Evolutionary conservation across 2,797 vertebrate genomes (phyloP).

Genomic region (Falco peregrinus): DNA sequence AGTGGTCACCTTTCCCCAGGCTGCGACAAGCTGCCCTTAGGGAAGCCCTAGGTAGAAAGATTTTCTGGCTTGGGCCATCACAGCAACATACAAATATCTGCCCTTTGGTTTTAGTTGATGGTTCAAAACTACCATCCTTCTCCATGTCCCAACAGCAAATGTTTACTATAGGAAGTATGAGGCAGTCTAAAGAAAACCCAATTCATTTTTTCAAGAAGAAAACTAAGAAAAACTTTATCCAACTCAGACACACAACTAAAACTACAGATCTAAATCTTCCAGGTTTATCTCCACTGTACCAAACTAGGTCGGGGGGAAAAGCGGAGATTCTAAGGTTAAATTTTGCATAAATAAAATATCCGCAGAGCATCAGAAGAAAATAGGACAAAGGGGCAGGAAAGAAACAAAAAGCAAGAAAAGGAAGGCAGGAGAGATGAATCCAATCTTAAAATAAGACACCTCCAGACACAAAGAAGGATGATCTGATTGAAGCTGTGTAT

Average conservation of each 20-base stretch:
- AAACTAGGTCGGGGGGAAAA: slow-evolving; percentile 77
- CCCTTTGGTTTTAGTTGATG: slow-evolving; percentile 68
- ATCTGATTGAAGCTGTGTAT: background rate
- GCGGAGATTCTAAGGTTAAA: slow-evolving; percentile 77
- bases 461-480: background rate
- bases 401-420: background rate
- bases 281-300: slow-evolving; percentile 75
- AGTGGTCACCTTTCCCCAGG: slow-evolving; percentile 72
- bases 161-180: slow-evolving; percentile 76
- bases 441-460: background rate
- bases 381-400: background rate
- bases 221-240: slow-evolving; percentile 79
- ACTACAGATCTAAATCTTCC: slow-evolving; percentile 81
- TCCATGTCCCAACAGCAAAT: slow-evolving; percentile 76
- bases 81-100: slow-evolving; percentile 62
- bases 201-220: slow-evolving; percentile 55
- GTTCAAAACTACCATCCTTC: slow-evolving; percentile 76
- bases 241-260: slow-evolving; percentile 74
- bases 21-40: slow-evolving; percentile 72
- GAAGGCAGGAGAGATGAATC: background rate
- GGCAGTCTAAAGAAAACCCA: slow-evolving; percentile 78
- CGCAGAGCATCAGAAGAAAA: background rate
- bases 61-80: slow-evolving; percentile 76
- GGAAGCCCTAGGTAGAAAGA: slow-evolving; percentile 74
- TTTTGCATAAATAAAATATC: slow-evolving; percentile 63